Evolutionary conservation across 2,888 invertebrate genomes (phyloP).

Genomic region (Matsumyia berberina): DNA sequence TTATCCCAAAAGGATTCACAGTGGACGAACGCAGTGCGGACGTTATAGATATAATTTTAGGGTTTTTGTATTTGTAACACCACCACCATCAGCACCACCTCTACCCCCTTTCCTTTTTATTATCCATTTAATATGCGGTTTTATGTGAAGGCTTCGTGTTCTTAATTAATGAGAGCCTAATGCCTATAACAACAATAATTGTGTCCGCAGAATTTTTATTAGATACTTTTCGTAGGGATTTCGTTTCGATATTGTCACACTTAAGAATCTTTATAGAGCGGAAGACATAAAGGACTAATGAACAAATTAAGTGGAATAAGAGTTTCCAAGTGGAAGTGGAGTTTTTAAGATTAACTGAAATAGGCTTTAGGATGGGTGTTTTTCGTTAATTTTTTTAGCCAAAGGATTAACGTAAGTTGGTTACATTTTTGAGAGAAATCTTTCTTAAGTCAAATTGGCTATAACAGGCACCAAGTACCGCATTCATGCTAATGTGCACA

Average conservation of each 20-base stretch:
- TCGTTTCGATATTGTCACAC: slow-evolving; percentile 9
- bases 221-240: slow-evolving; percentile 12
- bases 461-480: too few species aligned
- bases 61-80: not conserved
- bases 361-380: too few species aligned
- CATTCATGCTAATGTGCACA: too few species aligned
- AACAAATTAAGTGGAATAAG: slow-evolving; percentile 10
- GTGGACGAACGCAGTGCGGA: slow-evolving; percentile 15
- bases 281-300: slow-evolving; percentile 14
- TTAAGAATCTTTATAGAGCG: slow-evolving; percentile 10
- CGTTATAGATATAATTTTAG: slow-evolving; percentile 22
- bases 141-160: slow-evolving; percentile 24
- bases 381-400: too few species aligned
- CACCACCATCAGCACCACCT: too few species aligned
- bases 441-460: too few species aligned
- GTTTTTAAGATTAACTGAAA: too few species aligned
- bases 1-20: not conserved
- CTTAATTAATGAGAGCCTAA: slow-evolving; percentile 49
- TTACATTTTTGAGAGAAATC: too few species aligned
- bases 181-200: slow-evolving; percentile 26
- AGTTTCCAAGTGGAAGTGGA: not conserved
- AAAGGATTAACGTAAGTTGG: too few species aligned
- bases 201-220: slow-evolving; percentile 17
- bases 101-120: slow-evolving; percentile 9
- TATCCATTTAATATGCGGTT: slow-evolving; percentile 49